A percentile compares a stretch with the other conserved stretches of the same genome.
phyloP scores from a whole-genome alignment of 2,797 vertebrate species.

The Pipistrellus pygmaeus region DNA sequence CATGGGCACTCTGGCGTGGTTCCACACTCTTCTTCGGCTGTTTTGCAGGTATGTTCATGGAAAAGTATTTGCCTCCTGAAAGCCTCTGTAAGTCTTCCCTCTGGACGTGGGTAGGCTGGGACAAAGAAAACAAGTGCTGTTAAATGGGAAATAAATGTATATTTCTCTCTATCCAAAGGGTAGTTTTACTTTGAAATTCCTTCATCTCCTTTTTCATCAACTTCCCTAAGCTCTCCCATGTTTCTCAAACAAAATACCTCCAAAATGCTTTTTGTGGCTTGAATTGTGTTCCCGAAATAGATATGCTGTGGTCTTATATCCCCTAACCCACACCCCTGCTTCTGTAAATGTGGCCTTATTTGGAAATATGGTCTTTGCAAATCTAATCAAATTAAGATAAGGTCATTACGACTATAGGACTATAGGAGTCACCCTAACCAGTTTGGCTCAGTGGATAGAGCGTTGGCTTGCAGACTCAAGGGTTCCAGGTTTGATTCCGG shows the following conservation, averaged over 20 bases:
- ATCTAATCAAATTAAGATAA: not conserved
- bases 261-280: too few relatives aligned
- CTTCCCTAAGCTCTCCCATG: not conserved
- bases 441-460: too few relatives aligned
- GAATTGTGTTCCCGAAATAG: not conserved
- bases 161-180: not conserved
- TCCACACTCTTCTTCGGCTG: too few relatives aligned
- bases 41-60: not conserved
- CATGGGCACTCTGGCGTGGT: too few relatives aligned
- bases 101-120: not conserved
- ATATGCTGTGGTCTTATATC: not conserved
- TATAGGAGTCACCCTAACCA: too few relatives aligned
- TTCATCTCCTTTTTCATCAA: not conserved
- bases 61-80: not conserved
- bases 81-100: not conserved
- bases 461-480: too few relatives aligned
- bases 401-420: too few relatives aligned
- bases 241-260: too few relatives aligned
- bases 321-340: too few relatives aligned
- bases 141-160: not conserved
- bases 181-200: not conserved
- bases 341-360: not conserved
- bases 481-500: too few relatives aligned
- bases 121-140: not conserved
- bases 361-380: not conserved